These are phyloP conservation scores for Acipenser ruthenus DNA, from an alignment of 2,797 vertebrate species.

Conservation along the genomic window DNA sequence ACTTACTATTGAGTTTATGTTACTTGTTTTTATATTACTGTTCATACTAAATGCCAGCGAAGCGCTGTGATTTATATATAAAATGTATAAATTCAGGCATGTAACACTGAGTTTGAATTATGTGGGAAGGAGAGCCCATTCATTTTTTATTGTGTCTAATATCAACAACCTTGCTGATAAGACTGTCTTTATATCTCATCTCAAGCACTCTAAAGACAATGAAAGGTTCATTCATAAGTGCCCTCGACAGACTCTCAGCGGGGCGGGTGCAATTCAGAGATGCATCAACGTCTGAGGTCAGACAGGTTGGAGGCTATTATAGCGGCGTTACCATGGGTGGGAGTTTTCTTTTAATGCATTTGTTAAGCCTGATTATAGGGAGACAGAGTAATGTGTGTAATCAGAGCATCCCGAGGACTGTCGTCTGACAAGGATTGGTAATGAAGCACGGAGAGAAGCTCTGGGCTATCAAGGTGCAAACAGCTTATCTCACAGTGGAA, in stretches of 20 bases:
- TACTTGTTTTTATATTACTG: too few relatives aligned
- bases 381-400: slow-evolving; percentile 1
- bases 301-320: not conserved
- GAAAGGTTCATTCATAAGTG: slow-evolving; percentile 21
- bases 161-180: slow-evolving; percentile 1
- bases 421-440: slow-evolving; percentile 1
- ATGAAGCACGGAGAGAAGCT: slow-evolving; percentile 1
- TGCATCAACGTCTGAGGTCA: not conserved
- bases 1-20: too few relatives aligned
- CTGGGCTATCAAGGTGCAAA: not conserved
- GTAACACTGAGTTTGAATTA: too few relatives aligned
- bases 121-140: too few relatives aligned
- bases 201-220: slow-evolving; percentile 11
- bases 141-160: too few relatives aligned
- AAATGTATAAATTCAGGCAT: too few relatives aligned
- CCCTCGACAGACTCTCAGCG: slow-evolving; percentile 1
- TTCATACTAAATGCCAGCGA: too few relatives aligned
- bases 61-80: too few relatives aligned
- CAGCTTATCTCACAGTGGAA: not conserved
- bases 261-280: not conserved
- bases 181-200: slow-evolving; percentile 25
- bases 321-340: not conserved
- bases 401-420: not conserved
- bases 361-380: not conserved
- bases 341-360: slow-evolving; percentile 1